phyloP scores from a whole-genome alignment of 2,888 invertebrate genomes.

The Trachelus troglodyta region DNA sequence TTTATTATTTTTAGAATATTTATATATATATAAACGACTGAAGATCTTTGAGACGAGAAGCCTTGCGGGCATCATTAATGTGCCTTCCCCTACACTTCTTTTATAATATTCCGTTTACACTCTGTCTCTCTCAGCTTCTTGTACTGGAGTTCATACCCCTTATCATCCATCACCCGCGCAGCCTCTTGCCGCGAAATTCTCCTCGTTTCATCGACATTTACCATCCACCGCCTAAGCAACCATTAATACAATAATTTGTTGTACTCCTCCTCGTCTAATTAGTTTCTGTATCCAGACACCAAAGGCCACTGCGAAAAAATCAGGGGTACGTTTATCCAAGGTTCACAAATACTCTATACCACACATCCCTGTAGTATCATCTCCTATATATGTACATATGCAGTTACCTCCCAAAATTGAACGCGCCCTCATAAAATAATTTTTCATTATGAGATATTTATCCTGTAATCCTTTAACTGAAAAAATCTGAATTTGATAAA shows the following conservation, averaged over 20 bases:
- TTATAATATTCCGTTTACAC: slow-evolving; percentile 33
- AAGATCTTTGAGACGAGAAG: slow-evolving; percentile 34
- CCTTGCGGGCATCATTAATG: slow-evolving; percentile 60
- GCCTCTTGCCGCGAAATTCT: slow-evolving; percentile 9
- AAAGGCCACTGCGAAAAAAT: too few relatives aligned
- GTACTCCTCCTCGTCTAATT: slow-evolving; percentile 38
- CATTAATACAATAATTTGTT: slow-evolving; percentile 40
- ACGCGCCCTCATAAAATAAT: neutral
- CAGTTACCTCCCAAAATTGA: neutral
- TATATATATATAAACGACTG: slow-evolving; percentile 3
- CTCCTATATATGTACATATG: neutral
- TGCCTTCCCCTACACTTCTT: slow-evolving; percentile 32
- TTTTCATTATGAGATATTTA: too few relatives aligned
- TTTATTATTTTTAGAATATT: slow-evolving; percentile 24
- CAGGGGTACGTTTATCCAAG: too few relatives aligned
- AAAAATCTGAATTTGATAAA: neutral
- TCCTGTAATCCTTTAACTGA: neutral
- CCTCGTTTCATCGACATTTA: neutral
- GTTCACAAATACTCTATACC: too few relatives aligned
- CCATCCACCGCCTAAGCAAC: neutral
- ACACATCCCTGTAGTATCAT: too few relatives aligned
- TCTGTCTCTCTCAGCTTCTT: slow-evolving; percentile 2
- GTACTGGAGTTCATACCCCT: neutral
- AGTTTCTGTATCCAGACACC: slow-evolving; percentile 30
- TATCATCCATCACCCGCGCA: neutral